A percentile compares a stretch with the other conserved stretches of the same genome.
Evolutionary conservation across 35 echinoderm and acorn worm genomes (phyloP).

Genomic region (Anneissia japonica): DNA sequence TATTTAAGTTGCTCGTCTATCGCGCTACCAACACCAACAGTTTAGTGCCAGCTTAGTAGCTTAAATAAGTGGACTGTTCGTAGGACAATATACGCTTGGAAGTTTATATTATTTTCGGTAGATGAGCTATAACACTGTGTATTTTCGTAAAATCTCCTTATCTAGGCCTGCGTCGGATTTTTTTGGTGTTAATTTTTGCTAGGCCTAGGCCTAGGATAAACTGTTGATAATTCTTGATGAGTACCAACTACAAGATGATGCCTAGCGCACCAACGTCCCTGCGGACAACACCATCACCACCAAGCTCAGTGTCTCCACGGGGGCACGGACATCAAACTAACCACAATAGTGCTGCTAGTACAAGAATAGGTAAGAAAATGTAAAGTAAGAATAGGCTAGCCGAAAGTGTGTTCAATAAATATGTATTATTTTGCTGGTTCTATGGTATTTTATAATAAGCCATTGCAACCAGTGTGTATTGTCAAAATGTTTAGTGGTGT

Average conservation of each 20-base stretch:
- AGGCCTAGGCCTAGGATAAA: neutral
- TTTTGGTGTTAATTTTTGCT: neutral
- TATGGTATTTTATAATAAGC: no score
- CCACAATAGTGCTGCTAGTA: neutral
- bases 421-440: no score
- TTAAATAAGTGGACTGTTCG: neutral
- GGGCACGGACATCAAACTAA: neutral
- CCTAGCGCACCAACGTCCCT: neutral
- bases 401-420: no score
- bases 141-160: neutral
- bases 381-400: no score
- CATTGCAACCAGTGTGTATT: no score
- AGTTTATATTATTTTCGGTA: neutral
- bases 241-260: neutral
- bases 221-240: neutral
- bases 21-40: neutral
- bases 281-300: neutral
- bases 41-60: neutral
- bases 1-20: neutral
- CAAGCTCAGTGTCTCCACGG: neutral
- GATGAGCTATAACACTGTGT: neutral
- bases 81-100: neutral
- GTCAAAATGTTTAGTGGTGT: no score
- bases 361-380: conserved; percentile 1
- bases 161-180: neutral